Conservation (phyloP, 2,888 invertebrate species). For the Campopleginae sp. region DNA sequence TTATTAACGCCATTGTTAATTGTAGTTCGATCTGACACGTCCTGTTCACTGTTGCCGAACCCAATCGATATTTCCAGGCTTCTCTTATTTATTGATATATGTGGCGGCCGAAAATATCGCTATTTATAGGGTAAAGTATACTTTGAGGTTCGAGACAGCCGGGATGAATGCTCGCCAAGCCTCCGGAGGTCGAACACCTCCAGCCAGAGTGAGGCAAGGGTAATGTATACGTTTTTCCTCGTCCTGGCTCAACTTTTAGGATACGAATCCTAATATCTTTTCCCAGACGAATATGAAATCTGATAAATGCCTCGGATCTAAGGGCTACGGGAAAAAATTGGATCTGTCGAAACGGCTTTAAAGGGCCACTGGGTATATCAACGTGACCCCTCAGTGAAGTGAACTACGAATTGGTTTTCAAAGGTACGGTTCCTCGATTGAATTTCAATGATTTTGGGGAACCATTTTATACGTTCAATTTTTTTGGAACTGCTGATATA, state of each 20-base stretch:
- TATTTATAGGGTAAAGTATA: not conserved
- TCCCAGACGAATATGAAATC: conserved; percentile 70
- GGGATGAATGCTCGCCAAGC: conserved; percentile 61
- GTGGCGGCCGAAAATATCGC: not conserved
- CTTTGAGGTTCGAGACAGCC: conserved; percentile 36
- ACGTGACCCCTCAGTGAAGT: not conserved
- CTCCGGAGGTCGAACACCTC: conserved; percentile 72
- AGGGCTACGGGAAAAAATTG: conserved; percentile 71
- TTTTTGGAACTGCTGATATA: not conserved
- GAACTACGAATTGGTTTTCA: not conserved
- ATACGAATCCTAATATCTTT: conserved; percentile 75
- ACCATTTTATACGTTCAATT: not conserved
- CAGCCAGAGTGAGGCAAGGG: conserved; percentile 8
- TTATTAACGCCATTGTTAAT: not conserved
- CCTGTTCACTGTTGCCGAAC: too few species aligned
- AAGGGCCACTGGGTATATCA: conserved; percentile 27
- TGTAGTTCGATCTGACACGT: not conserved
- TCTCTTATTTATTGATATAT: not conserved
- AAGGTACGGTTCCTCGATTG: not conserved
- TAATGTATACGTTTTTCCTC: conserved; percentile 24
- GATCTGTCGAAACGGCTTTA: conserved; percentile 52
- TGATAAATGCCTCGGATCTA: conserved; percentile 69
- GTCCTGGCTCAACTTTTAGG: conserved; percentile 25
- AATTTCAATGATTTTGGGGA: not conserved
- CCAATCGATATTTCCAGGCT: not conserved